Base-by-base conservation (phyloP, 2,113 vertebrate species). In the Oreochromis spilurus region DNA sequence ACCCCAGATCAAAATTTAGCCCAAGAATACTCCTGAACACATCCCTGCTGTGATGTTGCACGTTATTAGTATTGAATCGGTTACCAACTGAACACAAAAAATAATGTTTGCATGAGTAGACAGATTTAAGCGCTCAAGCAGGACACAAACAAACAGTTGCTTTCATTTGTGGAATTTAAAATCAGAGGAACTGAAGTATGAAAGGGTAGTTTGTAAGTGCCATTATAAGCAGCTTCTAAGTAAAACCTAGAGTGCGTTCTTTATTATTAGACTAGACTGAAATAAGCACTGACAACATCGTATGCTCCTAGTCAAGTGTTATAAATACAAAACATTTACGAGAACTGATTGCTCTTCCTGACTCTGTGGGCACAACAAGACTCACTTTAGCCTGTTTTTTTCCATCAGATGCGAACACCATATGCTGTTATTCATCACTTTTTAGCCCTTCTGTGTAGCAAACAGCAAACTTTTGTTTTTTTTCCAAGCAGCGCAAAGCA, bases 391-490 rank as follows among this genome's bases (percentile, higher is more conserved):
- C 60, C 8, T 21, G 36, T 48, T 5, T 45, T 17, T 29, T 60
- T 5, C 14, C 19, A 8, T 31, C 13, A 34, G n/a, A 62, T 21
- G 9, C 38, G 7, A 62, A 48, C 19, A 4, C 9, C n/a, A 79
- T 85, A 48, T 2, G 9, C 19, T 14, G 45, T 34, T 57, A 78
- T 78, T 81, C 16, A 70, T 82, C 31, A 24, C 21, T 21, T 38
- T 50, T 84, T 57, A 43, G 26, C 54, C 82, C 38, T 79, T 87
- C 55, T 78, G 79, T 29, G n/a, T 43, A 80, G 84, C 31, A 52
- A 62, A 54, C 36, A 24, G 83, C 45, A 84, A 90, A 91, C 77
- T 53, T 88, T 83, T 86, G 21, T 16, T 62, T 40, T 48, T 82
- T 29, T 84, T 70, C 60, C 53, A 13, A 36, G 75, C 7, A 55